Conservation (phyloP, 2,888 invertebrate species). For the Drosophila glabriapex region DNA sequence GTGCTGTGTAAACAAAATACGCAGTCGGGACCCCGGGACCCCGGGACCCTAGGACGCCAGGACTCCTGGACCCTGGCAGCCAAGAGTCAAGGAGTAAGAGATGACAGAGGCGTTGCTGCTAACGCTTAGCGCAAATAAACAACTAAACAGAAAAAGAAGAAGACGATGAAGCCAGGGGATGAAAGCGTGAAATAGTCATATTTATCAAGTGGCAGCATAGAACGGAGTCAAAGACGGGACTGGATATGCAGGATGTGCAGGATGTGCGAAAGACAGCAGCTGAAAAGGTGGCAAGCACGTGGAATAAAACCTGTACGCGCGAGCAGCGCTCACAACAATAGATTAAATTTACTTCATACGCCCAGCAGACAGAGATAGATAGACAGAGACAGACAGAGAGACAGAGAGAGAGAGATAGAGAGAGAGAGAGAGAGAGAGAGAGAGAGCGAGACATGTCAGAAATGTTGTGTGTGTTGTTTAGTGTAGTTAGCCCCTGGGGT, state of each 20-base stretch:
- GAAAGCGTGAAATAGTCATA: constrained; percentile 71
- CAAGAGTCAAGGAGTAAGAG: constrained; percentile 32
- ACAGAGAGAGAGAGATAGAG: background rate
- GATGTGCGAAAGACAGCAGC: constrained; percentile 39
- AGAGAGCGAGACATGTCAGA: constrained; percentile 22
- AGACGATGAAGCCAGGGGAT: background rate
- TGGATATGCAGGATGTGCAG: constrained; percentile 36
- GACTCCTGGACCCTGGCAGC: constrained; percentile 4
- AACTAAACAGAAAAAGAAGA: constrained; percentile 31
- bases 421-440: background rate
- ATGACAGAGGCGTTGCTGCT: constrained; percentile 70
- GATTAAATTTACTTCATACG: constrained; percentile 65
- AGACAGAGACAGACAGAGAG: background rate
- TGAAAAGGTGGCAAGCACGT: constrained; percentile 39
- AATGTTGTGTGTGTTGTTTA: constrained; percentile 19
- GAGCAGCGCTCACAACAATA: constrained; percentile 49
- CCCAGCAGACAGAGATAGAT: background rate
- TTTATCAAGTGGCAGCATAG: constrained; percentile 68
- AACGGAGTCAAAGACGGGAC: constrained; percentile 49
- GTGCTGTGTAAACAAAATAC: constrained; percentile 78
- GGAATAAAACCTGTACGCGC: constrained; percentile 41
- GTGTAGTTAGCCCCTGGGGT: constrained; percentile 23
- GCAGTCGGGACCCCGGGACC: constrained; percentile 15
- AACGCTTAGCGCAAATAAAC: constrained; percentile 75
- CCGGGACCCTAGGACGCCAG: constrained; percentile 1